These are phyloP conservation scores for Catocala sponsa DNA, from an alignment of 2,888 invertebrate genomes.

Conservation along the genomic window DNA sequence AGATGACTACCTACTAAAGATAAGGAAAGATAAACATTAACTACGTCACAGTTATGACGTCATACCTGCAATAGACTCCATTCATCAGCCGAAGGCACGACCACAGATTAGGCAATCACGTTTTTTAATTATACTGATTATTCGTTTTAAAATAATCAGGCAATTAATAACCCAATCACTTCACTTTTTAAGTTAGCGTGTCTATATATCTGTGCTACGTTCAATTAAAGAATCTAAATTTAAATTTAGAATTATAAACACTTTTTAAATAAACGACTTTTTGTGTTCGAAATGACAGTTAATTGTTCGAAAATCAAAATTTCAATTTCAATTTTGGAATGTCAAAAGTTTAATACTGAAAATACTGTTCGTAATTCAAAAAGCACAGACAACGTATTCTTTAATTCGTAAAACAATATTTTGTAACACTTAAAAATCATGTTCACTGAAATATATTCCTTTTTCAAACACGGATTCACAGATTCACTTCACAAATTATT, in stretches of 20 bases:
- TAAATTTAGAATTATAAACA: background rate
- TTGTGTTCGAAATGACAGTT: too few relatives aligned
- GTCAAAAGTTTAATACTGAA: constrained; percentile 2
- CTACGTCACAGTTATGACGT: constrained; percentile 27
- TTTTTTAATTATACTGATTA: constrained; percentile 22
- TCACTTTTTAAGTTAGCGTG: background rate
- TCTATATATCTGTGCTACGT: too few relatives aligned
- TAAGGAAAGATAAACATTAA: background rate
- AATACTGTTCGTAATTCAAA: constrained; percentile 24
- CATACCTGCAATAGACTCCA: constrained; percentile 41
- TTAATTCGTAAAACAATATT: constrained; percentile 24
- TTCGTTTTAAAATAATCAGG: constrained; percentile 19
- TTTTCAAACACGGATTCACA: constrained; percentile 9
- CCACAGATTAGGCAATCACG: constrained; percentile 10
- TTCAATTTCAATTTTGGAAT: background rate
- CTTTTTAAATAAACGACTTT: background rate
- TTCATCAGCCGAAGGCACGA: constrained; percentile 18
- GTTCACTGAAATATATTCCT: constrained; percentile 11
- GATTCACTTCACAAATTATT: constrained; percentile 2
- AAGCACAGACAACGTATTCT: background rate
- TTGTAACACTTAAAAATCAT: constrained; percentile 29
- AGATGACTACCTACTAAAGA: too few relatives aligned
- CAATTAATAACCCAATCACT: constrained; percentile 13
- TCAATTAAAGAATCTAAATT: too few relatives aligned
- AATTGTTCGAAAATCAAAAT: background rate